Conservation (phyloP, 2,888 invertebrate genomes). For the Meganola albula region DNA sequence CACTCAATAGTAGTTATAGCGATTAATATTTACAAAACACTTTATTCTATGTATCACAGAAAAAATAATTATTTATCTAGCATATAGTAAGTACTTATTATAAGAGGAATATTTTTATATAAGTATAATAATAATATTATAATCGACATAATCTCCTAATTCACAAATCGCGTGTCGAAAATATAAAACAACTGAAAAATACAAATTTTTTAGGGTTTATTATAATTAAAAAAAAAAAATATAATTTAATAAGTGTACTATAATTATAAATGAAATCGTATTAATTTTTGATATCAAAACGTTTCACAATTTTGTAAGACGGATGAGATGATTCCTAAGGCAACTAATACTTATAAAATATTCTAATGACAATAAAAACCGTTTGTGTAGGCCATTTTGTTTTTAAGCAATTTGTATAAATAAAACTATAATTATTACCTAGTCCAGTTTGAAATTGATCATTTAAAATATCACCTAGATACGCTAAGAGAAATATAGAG, state of each 20-base stretch:
- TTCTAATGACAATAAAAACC: conserved; percentile 20
- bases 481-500: conserved; percentile 4
- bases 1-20: conserved; percentile 49
- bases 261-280: not conserved
- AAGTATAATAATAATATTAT: no score
- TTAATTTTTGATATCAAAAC: conserved; percentile 13
- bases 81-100: conserved; percentile 44
- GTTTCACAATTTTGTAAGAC: conserved; percentile 37
- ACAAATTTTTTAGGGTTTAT: conserved; percentile 16
- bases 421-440: no score
- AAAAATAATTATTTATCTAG: conserved; percentile 71
- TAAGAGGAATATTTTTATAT: conserved; percentile 33
- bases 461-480: no score
- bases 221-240: not conserved
- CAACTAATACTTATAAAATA: conserved; percentile 28
- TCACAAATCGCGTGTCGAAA: conserved; percentile 29
- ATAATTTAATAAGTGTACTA: not conserved
- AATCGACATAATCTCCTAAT: conserved; percentile 29
- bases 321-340: conserved; percentile 48
- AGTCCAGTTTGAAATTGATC: no score
- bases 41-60: conserved; percentile 76
- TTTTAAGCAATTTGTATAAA: conserved; percentile 15
- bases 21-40: conserved; percentile 61
- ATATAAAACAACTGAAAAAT: conserved; percentile 14
- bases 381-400: conserved; percentile 29